Conservation (phyloP, 2,888 invertebrate species). For the Ormyrus nitidulus region DNA sequence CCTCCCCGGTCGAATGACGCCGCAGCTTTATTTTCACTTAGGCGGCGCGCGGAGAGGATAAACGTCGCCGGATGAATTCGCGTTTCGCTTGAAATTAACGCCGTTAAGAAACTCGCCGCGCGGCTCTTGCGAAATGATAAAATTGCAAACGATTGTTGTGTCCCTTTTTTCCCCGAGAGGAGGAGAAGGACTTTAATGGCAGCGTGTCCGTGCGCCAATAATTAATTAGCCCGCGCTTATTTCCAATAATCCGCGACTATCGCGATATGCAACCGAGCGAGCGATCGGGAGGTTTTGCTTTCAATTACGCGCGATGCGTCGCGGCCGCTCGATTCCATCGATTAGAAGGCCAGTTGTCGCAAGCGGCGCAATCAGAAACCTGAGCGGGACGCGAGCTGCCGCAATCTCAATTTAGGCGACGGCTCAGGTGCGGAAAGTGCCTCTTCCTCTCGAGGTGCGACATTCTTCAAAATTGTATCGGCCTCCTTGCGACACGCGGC, state of each 20-base stretch:
- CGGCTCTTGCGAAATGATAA: conserved; percentile 41
- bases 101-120: conserved; percentile 18
- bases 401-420: conserved; percentile 45
- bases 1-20: not conserved
- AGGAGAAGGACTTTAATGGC: conserved; percentile 33
- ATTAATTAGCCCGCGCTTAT: conserved; percentile 32
- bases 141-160: conserved; percentile 47
- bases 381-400: not conserved
- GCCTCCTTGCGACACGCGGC: conserved; percentile 22
- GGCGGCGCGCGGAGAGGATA: not conserved
- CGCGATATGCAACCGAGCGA: not conserved
- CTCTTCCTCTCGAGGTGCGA: conserved; percentile 11
- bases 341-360: conserved; percentile 26
- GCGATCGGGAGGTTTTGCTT: not conserved
- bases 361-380: conserved; percentile 29
- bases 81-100: conserved; percentile 33
- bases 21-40: conserved; percentile 2
- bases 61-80: conserved; percentile 35
- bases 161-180: conserved; percentile 2
- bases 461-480: conserved; percentile 36
- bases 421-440: conserved; percentile 28
- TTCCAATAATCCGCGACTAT: conserved; percentile 9
- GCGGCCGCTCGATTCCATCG: conserved; percentile 23
- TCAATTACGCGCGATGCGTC: conserved; percentile 3
- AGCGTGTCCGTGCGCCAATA: not conserved